Evolutionary conservation across 1,140 invertebrate species (phyloP).

Genomic region (Diachasmimorpha longicaudata): DNA sequence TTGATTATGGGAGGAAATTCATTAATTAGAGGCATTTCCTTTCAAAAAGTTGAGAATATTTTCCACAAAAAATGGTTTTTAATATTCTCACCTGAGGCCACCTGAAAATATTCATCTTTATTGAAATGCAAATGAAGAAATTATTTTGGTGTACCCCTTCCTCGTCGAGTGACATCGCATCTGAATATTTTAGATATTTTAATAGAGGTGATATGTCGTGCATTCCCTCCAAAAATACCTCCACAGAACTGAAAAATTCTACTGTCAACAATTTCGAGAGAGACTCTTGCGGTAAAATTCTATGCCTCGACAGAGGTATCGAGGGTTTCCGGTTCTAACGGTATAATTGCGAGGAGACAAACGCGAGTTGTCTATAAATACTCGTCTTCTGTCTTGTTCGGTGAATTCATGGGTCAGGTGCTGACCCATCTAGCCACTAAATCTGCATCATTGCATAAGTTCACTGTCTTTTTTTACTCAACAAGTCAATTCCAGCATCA

Average conservation of each 20-base stretch:
- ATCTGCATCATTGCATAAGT: conserved; percentile 7
- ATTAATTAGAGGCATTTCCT: too few species aligned
- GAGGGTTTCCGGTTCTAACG: conserved; percentile 1
- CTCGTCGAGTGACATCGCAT: too few species aligned
- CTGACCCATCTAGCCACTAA: background rate
- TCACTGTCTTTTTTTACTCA: background rate
- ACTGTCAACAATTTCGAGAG: background rate
- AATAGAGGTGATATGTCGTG: background rate
- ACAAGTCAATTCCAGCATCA: background rate
- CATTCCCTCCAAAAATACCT: background rate
- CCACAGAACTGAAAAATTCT: background rate
- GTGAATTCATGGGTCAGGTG: background rate
- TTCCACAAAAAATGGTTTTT: too few species aligned
- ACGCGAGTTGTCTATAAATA: background rate
- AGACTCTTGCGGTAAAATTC: background rate
- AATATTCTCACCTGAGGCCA: too few species aligned
- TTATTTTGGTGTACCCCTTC: too few species aligned
- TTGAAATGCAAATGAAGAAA: background rate
- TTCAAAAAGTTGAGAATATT: too few species aligned
- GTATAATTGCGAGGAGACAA: conserved; percentile 1
- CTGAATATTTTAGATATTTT: too few species aligned
- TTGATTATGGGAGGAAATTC: too few species aligned
- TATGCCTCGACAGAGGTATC: background rate
- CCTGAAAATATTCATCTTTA: background rate
- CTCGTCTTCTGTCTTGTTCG: background rate